Base-by-base conservation (phyloP, 1,140 invertebrate genomes). In the Potamilus streckersoni region DNA sequence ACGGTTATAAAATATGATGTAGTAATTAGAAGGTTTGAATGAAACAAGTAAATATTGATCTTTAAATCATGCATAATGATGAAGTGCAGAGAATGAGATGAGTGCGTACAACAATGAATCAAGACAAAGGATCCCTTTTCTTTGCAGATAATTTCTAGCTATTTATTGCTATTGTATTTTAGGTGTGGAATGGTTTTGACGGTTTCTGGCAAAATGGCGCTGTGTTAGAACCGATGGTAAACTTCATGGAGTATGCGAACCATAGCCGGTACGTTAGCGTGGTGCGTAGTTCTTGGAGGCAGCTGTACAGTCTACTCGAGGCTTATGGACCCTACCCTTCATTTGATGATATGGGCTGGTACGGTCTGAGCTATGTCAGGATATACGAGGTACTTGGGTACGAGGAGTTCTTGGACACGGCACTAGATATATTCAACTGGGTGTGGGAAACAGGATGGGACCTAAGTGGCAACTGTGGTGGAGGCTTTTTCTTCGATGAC, bases 141-240 rank as follows among this genome's bases (percentile, higher is more conserved):
- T 49, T 11, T 49, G 11, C 38, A 8, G 38, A 49, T 4, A 49
- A 49, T 49, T 49, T 49, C 38, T 4, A 49, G 38, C 11, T 49
- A 8, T 49, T 0, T 49, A 49, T 49, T 8, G 38, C 11, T 49
- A 8, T 49, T 20, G 27, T 61, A 55, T 72, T 77, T 19, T 59
- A 83, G 82, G 71, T 82, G 23, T 83, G 82, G 82, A 83, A 83
- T 71, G 82, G 82, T 13, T 83, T 77, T 67, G 82, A 82, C 66
- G 82, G 82, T 11, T 83, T 83, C 63, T 83, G 82, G 82, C 78
- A 83, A 57, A 83, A 83, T 79, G 82, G 82, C 0, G 74, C 74
- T 2, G 72, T 83, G 60, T 49, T 83, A 16, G 82, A 83, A 63
- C 55, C 80, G 2, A 61, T 82, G 60, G 68, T 64, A 16, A 83